phyloP scores from a whole-genome alignment of 2,797 vertebrate species.

The Channallabes apus region DNA sequence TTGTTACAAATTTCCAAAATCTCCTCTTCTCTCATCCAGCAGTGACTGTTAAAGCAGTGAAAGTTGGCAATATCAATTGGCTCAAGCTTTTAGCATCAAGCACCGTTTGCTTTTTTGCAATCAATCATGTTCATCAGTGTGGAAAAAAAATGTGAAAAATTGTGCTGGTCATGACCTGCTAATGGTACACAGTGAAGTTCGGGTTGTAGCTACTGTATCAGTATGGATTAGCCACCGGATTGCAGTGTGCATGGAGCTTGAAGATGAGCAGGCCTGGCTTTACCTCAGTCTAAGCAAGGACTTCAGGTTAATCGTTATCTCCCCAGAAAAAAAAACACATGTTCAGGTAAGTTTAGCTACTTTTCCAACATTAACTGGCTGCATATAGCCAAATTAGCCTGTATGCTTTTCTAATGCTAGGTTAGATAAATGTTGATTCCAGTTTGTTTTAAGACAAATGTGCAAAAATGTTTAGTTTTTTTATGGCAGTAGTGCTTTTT shows the following conservation, averaged over 20 bases:
- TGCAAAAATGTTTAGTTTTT: conserved; percentile 3
- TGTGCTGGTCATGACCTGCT: not conserved
- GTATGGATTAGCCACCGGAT: not conserved
- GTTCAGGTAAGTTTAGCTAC: not conserved
- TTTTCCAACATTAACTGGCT: not conserved
- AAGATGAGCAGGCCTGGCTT: not conserved
- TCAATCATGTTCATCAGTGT: not conserved
- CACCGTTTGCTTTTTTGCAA: not conserved
- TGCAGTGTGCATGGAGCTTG: not conserved
- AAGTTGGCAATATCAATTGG: not conserved
- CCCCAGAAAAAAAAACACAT: not conserved
- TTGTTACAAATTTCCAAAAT: too few species aligned
- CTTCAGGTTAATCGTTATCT: not conserved
- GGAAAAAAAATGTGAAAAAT: not conserved
- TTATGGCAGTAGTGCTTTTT: not conserved
- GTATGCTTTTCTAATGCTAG: not conserved
- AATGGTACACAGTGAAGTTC: not conserved
- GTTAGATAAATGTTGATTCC: not conserved
- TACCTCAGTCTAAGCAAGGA: not conserved
- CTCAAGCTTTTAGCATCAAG: not conserved
- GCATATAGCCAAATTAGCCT: not conserved
- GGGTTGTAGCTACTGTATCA: not conserved
- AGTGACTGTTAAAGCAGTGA: not conserved
- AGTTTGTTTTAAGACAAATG: not conserved
- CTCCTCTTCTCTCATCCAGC: not conserved